Conservation (phyloP, 2,888 invertebrate species). For the Lucinisca nassula region DNA sequence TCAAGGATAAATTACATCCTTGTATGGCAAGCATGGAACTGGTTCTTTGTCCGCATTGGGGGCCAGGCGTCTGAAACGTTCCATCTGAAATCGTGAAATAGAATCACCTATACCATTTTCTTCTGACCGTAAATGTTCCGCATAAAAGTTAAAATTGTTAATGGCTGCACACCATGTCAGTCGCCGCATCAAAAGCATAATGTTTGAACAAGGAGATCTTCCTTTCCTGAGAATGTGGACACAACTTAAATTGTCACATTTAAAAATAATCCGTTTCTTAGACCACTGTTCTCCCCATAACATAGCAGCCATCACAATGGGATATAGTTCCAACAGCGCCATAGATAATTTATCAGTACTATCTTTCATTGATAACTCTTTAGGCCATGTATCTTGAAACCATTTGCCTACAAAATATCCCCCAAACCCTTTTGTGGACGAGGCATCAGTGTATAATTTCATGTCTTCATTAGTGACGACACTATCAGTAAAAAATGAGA, state of each 20-base stretch:
- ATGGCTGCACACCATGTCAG: background rate
- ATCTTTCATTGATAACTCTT: background rate
- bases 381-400: background rate
- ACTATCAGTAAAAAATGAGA: background rate
- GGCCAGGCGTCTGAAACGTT: background rate
- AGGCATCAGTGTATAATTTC: background rate
- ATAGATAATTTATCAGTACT: background rate
- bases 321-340: background rate
- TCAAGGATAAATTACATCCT: background rate
- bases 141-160: background rate
- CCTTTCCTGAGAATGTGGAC: background rate
- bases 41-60: background rate
- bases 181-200: background rate
- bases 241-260: background rate
- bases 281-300: background rate
- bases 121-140: background rate
- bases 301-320: background rate
- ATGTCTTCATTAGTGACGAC: background rate
- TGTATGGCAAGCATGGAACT: background rate
- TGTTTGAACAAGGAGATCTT: background rate
- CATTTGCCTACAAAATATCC: background rate
- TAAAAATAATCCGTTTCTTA: background rate
- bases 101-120: background rate
- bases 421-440: background rate
- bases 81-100: background rate